These are phyloP conservation scores for Lamprologus lemairii DNA, from an alignment of 2,113 vertebrate species.

Conservation along the genomic window DNA sequence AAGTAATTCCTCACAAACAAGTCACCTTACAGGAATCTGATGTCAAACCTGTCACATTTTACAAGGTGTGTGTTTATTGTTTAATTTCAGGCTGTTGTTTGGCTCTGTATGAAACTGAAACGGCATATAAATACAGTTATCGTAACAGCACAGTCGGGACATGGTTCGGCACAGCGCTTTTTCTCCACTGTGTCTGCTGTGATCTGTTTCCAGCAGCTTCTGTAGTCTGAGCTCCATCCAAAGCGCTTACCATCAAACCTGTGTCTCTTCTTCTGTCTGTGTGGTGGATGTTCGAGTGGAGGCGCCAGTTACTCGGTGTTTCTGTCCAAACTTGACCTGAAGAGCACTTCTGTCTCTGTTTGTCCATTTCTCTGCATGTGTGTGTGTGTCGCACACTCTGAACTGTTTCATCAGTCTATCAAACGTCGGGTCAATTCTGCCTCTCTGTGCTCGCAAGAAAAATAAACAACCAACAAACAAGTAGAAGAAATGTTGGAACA, in stretches of 20 bases:
- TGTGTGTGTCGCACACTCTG: neutral
- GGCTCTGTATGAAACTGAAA: neutral
- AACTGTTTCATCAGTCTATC: neutral
- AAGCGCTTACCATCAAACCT: neutral
- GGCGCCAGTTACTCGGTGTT: neutral
- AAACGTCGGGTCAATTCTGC: neutral
- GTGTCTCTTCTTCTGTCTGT: neutral
- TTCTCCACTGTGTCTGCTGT: neutral
- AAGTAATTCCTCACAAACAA: neutral
- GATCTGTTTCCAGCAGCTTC: neutral
- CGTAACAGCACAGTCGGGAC: neutral
- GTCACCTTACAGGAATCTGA: neutral
- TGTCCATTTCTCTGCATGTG: neutral
- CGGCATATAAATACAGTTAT: neutral
- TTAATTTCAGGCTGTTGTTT: neutral
- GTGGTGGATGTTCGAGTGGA: neutral
- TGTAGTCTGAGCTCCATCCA: neutral
- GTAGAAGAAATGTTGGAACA: neutral
- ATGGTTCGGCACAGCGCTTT: accelerated
- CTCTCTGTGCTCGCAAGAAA: neutral
- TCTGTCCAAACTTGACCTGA: neutral
- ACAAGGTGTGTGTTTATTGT: neutral
- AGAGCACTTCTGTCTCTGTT: accelerated
- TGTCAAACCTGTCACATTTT: neutral
- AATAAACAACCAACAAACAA: neutral